Conservation (phyloP, 2,113 vertebrate species). For the Trichomycterus rosablanca region DNA sequence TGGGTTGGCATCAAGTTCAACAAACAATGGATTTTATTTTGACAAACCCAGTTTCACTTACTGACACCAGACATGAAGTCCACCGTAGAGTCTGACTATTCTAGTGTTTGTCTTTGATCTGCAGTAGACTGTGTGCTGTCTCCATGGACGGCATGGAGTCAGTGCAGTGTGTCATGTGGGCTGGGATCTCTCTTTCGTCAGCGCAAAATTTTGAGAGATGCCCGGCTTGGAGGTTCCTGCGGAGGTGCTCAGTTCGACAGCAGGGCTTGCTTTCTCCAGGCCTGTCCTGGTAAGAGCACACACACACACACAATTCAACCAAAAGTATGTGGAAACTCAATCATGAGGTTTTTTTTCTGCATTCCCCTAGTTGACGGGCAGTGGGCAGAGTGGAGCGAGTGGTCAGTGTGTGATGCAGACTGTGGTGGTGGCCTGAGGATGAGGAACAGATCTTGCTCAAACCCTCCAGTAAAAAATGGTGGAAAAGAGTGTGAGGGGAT, state of each 20-base stretch:
- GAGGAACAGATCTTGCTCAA: conserved; percentile 72
- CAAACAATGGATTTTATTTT: too few species aligned
- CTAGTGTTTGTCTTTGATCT: too few species aligned
- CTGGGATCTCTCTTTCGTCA: conserved; percentile 76
- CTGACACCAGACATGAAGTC: too few species aligned
- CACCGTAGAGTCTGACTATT: too few species aligned
- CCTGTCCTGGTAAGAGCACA: conserved; percentile 74
- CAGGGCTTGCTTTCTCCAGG: conserved; percentile 75
- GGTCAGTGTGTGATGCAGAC: conserved; percentile 71
- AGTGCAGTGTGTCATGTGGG: conserved; percentile 81
- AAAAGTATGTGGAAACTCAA: not conserved
- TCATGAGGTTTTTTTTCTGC: too few species aligned
- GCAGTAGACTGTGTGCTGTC: conserved; percentile 78
- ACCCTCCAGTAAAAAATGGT: conserved; percentile 81
- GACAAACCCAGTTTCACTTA: too few species aligned
- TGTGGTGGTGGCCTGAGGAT: conserved; percentile 75
- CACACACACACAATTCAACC: not conserved
- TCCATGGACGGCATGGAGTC: conserved; percentile 77
- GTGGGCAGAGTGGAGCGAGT: conserved; percentile 78
- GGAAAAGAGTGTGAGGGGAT: conserved; percentile 72
- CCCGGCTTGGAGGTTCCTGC: conserved; percentile 68
- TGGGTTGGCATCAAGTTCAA: too few species aligned
- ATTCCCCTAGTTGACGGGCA: conserved; percentile 67
- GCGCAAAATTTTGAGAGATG: conserved; percentile 66
- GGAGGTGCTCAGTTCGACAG: conserved; percentile 65